Conservation (phyloP, 2,797 vertebrate species). For the Meriones psammophilus region DNA sequence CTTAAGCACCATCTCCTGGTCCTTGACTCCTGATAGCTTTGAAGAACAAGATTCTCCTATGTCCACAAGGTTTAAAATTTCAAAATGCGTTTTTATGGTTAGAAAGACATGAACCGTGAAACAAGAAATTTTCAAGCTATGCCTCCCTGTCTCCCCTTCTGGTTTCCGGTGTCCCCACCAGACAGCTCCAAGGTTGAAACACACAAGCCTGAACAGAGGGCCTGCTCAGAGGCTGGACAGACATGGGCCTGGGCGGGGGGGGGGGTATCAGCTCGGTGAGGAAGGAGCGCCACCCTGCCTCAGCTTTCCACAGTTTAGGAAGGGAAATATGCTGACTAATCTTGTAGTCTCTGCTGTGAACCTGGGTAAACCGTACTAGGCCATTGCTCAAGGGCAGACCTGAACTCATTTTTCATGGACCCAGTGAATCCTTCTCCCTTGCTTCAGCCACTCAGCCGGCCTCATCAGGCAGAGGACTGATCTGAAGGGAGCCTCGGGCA, state of each 20-base stretch:
- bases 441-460: background rate
- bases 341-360: background rate
- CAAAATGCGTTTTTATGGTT: constrained; percentile 41
- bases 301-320: background rate
- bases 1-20: background rate
- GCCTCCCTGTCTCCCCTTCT: background rate
- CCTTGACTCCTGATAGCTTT: background rate
- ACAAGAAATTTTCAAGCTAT: constrained; percentile 1
- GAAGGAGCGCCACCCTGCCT: background rate
- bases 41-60: constrained; percentile 34
- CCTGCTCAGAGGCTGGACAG: background rate
- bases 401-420: constrained; percentile 12
- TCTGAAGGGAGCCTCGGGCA: background rate
- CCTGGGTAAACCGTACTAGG: background rate
- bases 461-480: background rate
- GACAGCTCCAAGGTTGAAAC: background rate
- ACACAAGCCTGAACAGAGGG: background rate
- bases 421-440: background rate
- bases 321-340: background rate
- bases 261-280: too few relatives aligned
- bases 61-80: constrained; percentile 46
- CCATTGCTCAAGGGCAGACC: background rate
- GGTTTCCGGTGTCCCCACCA: background rate
- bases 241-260: background rate
- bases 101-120: constrained; percentile 29